Evolutionary conservation across 2,888 invertebrate genomes (phyloP), one percentile per base, ranked within the genome.

Genomic region (Baccha elongata): DNA sequence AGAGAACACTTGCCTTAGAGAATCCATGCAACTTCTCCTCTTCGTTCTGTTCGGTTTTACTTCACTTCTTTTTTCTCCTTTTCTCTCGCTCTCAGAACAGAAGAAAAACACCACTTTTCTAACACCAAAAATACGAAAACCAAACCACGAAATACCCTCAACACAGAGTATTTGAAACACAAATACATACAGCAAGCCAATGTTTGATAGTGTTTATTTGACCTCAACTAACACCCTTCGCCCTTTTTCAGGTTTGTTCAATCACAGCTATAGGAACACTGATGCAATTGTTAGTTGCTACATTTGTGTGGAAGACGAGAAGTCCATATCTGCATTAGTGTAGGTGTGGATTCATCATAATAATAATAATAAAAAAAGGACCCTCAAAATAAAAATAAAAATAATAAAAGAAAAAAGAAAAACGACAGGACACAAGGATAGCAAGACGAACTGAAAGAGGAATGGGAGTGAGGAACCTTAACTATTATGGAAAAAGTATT

Each of bases 1-100:
- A 10, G 26, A 42, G 58, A 69, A 85, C 76, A 86, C 58, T 86
- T 76, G 72, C 53, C 42, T 29, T 50, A 40, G 67, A 72, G 71
- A 76, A 72, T 76, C 78, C 83, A 78, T 83, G 83, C 76, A 83
- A 76, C 67, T 53, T 64, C 58, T 69, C 84, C 67, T 74, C 46
- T 55, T 55, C 55, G 44, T 53, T 29, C 52, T 17, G 58, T 79
- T 60, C 53, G 35, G 55, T 37, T 52, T 19, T 35, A 19, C 32
- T 72, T 35, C 55, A 60, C 37, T 44, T 32, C 44, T 68, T 67
- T 32, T 58, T 48, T 74, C 44, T 65, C 52, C 53, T 40, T 64
- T 73, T 17, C 69, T 76, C 55, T 73, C 68, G 52, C 58, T 81
- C 26, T 3, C 40, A 58, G 58, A 58, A 52, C 15, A 23, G 19